These are phyloP conservation scores for Microdon myrmicae DNA, from an alignment of 2,888 invertebrate genomes.

Conservation along the genomic window DNA sequence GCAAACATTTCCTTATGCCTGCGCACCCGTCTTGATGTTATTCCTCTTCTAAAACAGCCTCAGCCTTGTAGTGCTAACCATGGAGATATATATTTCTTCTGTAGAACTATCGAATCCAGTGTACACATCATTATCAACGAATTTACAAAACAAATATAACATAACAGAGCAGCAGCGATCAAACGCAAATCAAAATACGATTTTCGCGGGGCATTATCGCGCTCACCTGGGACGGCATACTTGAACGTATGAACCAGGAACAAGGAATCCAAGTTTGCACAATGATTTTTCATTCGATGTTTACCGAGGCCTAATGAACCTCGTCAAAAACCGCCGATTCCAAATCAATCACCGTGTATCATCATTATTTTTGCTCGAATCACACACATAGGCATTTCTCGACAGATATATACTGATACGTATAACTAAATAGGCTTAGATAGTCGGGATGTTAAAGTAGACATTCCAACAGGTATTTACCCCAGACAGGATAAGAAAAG, in stretches of 20 bases:
- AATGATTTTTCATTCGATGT: constrained; percentile 30
- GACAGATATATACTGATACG: no score
- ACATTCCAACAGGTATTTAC: no score
- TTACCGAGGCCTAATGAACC: constrained; percentile 49
- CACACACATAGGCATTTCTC: no score
- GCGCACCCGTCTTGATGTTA: no score
- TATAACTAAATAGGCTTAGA: no score
- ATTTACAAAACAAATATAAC: constrained; percentile 62
- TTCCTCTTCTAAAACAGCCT: no score
- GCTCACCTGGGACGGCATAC: constrained; percentile 25
- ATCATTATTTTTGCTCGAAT: constrained; percentile 9
- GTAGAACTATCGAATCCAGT: constrained; percentile 18
- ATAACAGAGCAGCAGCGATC: constrained; percentile 52
- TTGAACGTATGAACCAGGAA: constrained; percentile 30
- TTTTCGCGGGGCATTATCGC: constrained; percentile 56
- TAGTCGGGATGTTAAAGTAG: no score
- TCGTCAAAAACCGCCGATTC: constrained; percentile 46
- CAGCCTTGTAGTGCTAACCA: not conserved
- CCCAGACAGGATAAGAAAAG: no score
- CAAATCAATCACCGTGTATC: constrained; percentile 27
- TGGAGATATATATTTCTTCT: constrained; percentile 21
- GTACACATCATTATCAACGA: constrained; percentile 62
- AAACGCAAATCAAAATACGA: constrained; percentile 64
- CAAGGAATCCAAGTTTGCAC: constrained; percentile 19
- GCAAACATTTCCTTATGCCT: constrained; percentile 20